Base-by-base conservation (phyloP, 2,113 vertebrate genomes). In the Sinosuthora webbiana region DNA sequence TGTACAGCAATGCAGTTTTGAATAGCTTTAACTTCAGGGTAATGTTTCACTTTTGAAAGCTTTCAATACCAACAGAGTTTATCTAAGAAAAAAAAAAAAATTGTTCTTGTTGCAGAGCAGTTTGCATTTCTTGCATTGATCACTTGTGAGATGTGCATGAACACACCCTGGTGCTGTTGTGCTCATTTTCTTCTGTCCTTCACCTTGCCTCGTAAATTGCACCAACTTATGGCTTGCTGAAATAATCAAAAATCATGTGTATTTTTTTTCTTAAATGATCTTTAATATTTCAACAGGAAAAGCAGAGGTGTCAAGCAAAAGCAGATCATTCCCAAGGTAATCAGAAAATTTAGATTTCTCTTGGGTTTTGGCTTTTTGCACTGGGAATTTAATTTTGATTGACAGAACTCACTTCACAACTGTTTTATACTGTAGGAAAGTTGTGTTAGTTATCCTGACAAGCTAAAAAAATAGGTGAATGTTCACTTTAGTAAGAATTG, bases 271-370 rank as follows among this genome's bases (percentile, higher is more conserved):
- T 88, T 91, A 69, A 95, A 76, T 79, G 31, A 25, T 92, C 90
- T 96, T 94, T 93, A 91, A 89, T 97, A 62, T 98, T 97, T 98
- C 96, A 89, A 97, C 98, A 99, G 99, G 98, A 99, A 99, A 97
- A 98, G 97, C 97, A 99, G 98, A 97, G 98, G 85, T 97, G 83
- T 96, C 97, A 99, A 98, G 97, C 99, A 98, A 97, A 99, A 98
- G 97, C 99, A 99, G 98, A 97, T 98, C 95, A 99, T 99, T 96
- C 99, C 99, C 42, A 99, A 99, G 99, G 99, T 99, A 98, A 98
- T 93, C 39, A 55, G 21, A 69, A 59, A 80, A 35, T 23, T 41
- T 63, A 9, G 8, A 64, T 49, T 68, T 83, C 45, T 93, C 22
- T 47, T 39, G 37, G 16, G 13, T 65, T 31, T 65, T 13, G 21